Evolutionary conservation across 2,113 vertebrate species (phyloP).

Genomic region (Pseudorhombus dupliciocellatus): DNA sequence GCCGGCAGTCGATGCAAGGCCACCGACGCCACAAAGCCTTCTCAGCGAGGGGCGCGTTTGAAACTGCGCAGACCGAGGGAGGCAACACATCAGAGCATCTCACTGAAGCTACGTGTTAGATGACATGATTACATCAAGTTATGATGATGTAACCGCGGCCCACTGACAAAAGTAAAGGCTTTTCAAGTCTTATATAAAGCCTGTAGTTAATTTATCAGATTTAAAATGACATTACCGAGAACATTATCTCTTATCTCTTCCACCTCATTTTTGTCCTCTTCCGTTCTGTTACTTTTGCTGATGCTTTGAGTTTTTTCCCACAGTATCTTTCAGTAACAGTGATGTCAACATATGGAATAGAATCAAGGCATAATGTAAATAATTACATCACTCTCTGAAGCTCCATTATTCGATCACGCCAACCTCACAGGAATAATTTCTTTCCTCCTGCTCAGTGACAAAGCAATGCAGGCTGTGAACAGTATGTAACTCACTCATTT

Average conservation of each 20-base stretch:
- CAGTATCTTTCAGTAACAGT: too few relatives aligned
- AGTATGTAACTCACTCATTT: constrained; percentile 23
- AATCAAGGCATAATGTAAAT: too few relatives aligned
- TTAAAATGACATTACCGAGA: too few relatives aligned
- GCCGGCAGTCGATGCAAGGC: background rate
- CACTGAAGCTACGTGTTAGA: background rate
- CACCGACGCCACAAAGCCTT: background rate
- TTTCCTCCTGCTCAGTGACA: background rate
- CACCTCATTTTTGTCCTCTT: too few relatives aligned
- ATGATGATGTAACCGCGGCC: too few relatives aligned
- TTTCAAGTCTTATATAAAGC: too few relatives aligned
- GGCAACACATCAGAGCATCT: background rate
- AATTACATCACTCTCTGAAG: constrained; percentile 8
- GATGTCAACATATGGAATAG: too few relatives aligned
- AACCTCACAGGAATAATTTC: background rate
- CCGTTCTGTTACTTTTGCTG: too few relatives aligned
- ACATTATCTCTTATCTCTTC: too few relatives aligned
- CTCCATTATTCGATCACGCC: constrained; percentile 24
- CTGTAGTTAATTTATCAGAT: too few relatives aligned
- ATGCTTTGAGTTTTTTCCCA: too few relatives aligned
- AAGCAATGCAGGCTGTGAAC: constrained; percentile 4
- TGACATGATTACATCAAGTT: background rate
- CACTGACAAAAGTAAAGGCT: background rate
- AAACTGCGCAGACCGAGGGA: background rate
- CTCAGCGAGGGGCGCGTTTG: background rate